Evolutionary conservation across 2,113 vertebrate genomes (phyloP).

Genomic region (Raphicerus campestris): DNA sequence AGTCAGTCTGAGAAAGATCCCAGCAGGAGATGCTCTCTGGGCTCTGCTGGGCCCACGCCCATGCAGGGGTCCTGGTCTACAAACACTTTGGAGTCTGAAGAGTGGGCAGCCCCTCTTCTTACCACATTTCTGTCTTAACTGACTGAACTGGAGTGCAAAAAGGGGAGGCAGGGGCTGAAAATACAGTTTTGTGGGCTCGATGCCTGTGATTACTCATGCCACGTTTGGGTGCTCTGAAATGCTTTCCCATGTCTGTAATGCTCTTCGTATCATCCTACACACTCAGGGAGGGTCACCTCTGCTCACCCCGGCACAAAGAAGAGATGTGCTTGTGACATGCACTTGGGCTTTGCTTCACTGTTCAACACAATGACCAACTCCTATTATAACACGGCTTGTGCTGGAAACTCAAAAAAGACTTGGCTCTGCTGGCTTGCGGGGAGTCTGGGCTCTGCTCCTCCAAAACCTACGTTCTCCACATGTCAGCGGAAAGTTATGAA

Average conservation of each 20-base stretch:
- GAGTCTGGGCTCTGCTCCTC: conserved; percentile 8
- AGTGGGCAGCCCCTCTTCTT: background rate
- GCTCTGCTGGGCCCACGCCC: background rate
- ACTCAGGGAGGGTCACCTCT: conserved; percentile 40
- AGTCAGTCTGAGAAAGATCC: background rate
- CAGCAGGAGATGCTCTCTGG: background rate
- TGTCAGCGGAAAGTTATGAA: conserved; percentile 46
- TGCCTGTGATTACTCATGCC: conserved; percentile 50
- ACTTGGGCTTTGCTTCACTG: background rate
- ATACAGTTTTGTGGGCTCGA: conserved; percentile 25
- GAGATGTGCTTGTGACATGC: background rate
- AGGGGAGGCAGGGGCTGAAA: background rate
- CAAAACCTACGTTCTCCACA: conserved; percentile 37
- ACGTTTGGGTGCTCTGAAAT: conserved; percentile 45
- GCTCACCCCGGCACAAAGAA: conserved; percentile 39
- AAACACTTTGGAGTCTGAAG: background rate
- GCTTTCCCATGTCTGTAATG: conserved; percentile 69
- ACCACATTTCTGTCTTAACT: background rate
- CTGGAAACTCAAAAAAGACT: conserved; percentile 26
- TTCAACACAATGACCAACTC: conserved; percentile 22
- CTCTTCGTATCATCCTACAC: conserved; percentile 58
- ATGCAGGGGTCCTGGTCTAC: background rate
- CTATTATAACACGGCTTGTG: conserved; percentile 10
- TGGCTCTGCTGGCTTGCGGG: background rate
- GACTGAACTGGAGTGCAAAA: background rate